These are phyloP conservation scores for Drosophila aff. DNA, from an alignment of 1,140 invertebrate genomes.

Conservation along the genomic window DNA sequence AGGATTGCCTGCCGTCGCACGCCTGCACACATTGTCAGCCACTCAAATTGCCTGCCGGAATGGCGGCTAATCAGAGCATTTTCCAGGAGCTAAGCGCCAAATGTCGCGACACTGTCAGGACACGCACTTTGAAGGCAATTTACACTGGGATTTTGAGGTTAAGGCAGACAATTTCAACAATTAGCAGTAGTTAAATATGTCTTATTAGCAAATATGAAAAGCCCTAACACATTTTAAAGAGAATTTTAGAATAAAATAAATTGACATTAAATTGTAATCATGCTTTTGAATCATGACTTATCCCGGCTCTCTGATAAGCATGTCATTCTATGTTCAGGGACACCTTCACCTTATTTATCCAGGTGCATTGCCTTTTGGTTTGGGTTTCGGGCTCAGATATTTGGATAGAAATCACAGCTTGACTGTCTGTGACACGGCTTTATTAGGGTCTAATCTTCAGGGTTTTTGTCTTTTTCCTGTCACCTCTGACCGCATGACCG, in stretches of 20 bases:
- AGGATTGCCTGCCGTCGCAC: constrained; percentile 32
- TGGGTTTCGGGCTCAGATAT: neutral
- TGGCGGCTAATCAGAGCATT: constrained; percentile 69
- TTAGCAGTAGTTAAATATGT: neutral
- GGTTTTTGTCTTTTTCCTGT: neutral
- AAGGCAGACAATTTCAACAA: neutral
- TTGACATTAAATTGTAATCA: neutral
- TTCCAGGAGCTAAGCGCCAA: constrained; percentile 66
- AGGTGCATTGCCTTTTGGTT: neutral
- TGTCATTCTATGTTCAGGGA: no score
- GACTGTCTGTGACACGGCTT: constrained; percentile 40
- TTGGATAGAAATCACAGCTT: constrained; percentile 19
- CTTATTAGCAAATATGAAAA: neutral
- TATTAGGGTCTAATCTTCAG: constrained; percentile 47
- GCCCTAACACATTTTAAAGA: neutral
- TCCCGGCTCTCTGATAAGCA: neutral
- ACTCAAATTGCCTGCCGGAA: constrained; percentile 50
- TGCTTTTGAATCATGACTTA: neutral
- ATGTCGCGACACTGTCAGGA: constrained; percentile 50
- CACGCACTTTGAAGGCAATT: constrained; percentile 24
- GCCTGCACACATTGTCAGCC: constrained; percentile 34
- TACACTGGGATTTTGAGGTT: constrained; percentile 37
- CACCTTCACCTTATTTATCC: neutral
- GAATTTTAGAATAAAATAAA: neutral
- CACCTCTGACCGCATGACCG: constrained; percentile 13